Evolutionary conservation across 64 coral and sea anemone species (phyloP), one percentile per base, ranked within the genome.

Genomic region (Cladopsammia gracilis): DNA sequence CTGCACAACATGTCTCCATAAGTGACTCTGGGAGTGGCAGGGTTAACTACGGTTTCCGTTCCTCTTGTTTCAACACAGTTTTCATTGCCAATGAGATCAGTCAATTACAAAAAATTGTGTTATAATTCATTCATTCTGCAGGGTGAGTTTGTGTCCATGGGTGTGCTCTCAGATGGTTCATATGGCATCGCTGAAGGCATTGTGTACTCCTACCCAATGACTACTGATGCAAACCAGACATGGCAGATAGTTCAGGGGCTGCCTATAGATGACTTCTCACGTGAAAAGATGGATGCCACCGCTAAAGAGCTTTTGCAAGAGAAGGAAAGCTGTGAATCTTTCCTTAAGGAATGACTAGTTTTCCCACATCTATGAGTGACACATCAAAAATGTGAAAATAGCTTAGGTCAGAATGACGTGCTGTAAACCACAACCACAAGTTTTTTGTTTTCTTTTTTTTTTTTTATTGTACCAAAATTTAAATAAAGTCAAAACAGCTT

Each of bases 181-280:
- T 99, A 99, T 88, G 98, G 98, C 14, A 94, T 99, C 25, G 91
- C 94, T 49, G 94, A 87, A 34, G 98, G 94, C 7, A 96, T 99
- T 53, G 94, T 99, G 14, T 99, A 99, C 57, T 99, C 98, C 0
- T 94, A 92, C 53, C 98, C 98, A 51, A 56, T 96, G 75, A 86
- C 45, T 12, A 96, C 86, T 59, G 51, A 18, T 10, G 0, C 9
- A 6, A 64, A 99, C 46, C 42, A 68, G 19, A 64, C 87, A 78
- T 99, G 91, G 88, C 23, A 72, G 24, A 94, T 99, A 48, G 94
- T 99, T 2, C 75, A 90, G 11, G 98, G 91, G 2, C 60, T 99
- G 62, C 1, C 58, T 44, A 92, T 99, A 86, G 83, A 93, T 72
- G 88, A 96, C 61, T 99, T 99, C 75, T 94, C 98, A 16, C 91